Evolutionary conservation across 2,113 vertebrate genomes (phyloP).

Genomic region (Geococcyx californianus): DNA sequence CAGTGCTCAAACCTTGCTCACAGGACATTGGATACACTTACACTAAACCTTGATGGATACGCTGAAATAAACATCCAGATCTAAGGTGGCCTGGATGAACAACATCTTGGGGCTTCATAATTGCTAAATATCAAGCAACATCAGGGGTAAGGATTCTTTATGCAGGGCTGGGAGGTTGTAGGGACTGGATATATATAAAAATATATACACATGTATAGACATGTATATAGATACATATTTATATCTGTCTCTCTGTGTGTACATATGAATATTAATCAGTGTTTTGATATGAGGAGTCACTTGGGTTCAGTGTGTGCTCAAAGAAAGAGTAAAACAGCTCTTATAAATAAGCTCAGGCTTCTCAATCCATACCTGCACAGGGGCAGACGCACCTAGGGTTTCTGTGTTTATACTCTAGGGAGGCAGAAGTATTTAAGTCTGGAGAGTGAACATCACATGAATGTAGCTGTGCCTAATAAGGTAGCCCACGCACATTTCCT

Average conservation of each 20-base stretch:
- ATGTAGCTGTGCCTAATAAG: not conserved
- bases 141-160: accelerated
- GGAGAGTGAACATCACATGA: not conserved
- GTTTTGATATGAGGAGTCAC: not conserved
- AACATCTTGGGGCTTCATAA: not conserved
- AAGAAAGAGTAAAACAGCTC: not conserved
- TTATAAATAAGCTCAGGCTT: not conserved
- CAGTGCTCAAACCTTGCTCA: not conserved
- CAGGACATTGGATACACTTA: not conserved
- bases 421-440: not conserved
- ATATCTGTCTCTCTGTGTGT: no score
- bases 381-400: not conserved
- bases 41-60: not conserved
- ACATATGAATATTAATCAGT: not conserved
- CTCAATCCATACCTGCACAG: not conserved
- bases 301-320: not conserved
- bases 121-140: not conserved
- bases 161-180: accelerated
- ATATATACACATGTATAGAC: no score
- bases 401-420: not conserved
- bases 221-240: no score
- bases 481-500: accelerated
- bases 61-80: not conserved
- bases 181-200: accelerated
- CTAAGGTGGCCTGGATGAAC: not conserved